A percentile compares a stretch with the other conserved stretches of the same genome.
These are phyloP conservation scores for Pentamera pediparva DNA, from an alignment of 53 echinoderm and acorn worm species.

Conservation along the genomic window DNA sequence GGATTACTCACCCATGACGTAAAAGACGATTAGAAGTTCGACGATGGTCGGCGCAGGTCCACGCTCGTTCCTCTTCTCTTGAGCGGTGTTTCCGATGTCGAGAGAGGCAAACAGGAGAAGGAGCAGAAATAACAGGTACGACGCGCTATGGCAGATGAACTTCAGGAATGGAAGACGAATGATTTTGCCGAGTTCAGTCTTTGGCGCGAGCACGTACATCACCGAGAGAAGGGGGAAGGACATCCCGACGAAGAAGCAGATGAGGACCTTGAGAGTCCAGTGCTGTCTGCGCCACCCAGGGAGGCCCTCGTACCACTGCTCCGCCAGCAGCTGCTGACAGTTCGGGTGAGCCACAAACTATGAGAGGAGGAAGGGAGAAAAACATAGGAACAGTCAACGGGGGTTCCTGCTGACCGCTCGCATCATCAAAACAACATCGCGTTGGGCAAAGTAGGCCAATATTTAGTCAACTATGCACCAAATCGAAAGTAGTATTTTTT, in stretches of 20 bases:
- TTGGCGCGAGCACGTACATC: slow-evolving; percentile 79
- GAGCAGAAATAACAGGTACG: slow-evolving; percentile 81
- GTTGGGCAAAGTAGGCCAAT: background rate
- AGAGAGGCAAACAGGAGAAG: slow-evolving; percentile 86
- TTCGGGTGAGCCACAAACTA: slow-evolving; percentile 96
- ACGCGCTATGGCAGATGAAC: slow-evolving; percentile 97
- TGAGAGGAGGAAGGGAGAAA: background rate
- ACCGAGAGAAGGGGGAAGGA: slow-evolving; percentile 85
- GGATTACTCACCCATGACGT: slow-evolving; percentile 70
- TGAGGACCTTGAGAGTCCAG: slow-evolving; percentile 75
- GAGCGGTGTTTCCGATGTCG: slow-evolving; percentile 34
- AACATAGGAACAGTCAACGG: background rate
- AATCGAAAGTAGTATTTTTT: background rate
- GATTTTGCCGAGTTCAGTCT: slow-evolving; percentile 76
- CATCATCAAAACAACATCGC: background rate
- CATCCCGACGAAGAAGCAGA: slow-evolving; percentile 83
- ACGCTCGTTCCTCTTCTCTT: slow-evolving; percentile 31
- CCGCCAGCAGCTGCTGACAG: slow-evolving; percentile 95
- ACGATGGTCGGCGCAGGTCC: slow-evolving; percentile 89
- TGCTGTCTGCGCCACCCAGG: slow-evolving; percentile 97
- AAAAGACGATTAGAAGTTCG: slow-evolving; percentile 69
- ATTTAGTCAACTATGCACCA: background rate
- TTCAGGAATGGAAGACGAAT: slow-evolving; percentile 99
- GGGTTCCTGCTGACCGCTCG: no score
- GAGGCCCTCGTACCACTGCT: slow-evolving; percentile 94